Conservation (phyloP, 2,797 vertebrate species). For the Micrastur ruficollis region DNA sequence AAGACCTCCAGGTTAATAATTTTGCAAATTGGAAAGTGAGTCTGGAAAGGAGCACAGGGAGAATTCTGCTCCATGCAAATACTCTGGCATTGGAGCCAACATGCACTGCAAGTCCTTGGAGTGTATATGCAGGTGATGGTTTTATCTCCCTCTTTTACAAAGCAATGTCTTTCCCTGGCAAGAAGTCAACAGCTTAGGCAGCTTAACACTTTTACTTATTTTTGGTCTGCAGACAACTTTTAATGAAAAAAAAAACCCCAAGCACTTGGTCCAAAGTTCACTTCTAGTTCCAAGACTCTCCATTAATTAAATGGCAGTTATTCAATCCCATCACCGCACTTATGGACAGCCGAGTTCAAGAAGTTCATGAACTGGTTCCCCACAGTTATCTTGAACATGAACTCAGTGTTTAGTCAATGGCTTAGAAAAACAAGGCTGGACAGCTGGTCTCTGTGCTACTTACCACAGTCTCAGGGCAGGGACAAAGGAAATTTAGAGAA, state of each 20-base stretch:
- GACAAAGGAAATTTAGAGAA: constrained; percentile 64
- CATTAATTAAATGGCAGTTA: constrained; percentile 53
- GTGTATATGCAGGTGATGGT: not conserved
- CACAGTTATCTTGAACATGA: constrained; percentile 75
- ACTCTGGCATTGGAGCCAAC: not conserved
- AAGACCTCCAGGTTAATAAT: not conserved
- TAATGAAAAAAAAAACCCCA: not conserved
- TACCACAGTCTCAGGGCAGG: constrained; percentile 77
- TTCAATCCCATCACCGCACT: constrained; percentile 5
- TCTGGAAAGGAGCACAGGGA: not conserved
- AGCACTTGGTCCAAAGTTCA: not conserved
- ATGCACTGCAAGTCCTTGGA: not conserved
- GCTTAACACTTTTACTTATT: not conserved
- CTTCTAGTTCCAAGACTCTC: not conserved
- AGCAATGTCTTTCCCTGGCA: not conserved
- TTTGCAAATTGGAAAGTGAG: not conserved
- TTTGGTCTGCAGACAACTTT: not conserved
- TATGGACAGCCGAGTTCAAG: constrained; percentile 69
- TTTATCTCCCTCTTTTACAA: not conserved
- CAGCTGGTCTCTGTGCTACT: constrained; percentile 71
- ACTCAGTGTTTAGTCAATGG: constrained; percentile 79
- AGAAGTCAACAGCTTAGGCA: not conserved
- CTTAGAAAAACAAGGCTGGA: constrained; percentile 77
- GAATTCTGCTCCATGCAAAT: not conserved
- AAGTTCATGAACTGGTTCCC: constrained; percentile 80